These are phyloP conservation scores for Micoletzkya japonica DNA, from an alignment of 2,888 invertebrate species.

Conservation along the genomic window DNA sequence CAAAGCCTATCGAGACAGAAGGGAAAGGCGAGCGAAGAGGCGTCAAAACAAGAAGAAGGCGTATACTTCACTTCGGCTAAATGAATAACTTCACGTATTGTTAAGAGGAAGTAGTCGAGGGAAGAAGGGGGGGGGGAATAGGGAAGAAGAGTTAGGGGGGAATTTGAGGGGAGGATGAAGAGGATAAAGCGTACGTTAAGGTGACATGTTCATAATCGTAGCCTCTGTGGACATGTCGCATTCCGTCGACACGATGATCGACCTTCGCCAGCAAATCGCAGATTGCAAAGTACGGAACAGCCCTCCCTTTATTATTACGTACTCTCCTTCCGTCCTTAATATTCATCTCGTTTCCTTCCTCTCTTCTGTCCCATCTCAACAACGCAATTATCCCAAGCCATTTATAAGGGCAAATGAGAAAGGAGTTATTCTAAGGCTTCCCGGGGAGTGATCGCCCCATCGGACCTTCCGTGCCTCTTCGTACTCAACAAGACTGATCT, in stretches of 20 bases:
- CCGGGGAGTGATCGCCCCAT: conserved; percentile 10
- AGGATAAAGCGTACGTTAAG: conserved; percentile 25
- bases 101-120: too few species aligned
- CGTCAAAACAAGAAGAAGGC: too few species aligned
- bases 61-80: too few species aligned
- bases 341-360: neutral
- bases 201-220: conserved; percentile 47
- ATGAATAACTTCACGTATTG: too few species aligned
- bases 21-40: too few species aligned
- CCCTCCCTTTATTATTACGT: neutral
- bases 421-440: conserved; percentile 4
- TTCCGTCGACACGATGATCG: conserved; percentile 37
- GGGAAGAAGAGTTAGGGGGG: neutral
- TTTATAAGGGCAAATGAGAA: too few species aligned
- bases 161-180: neutral
- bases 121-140: neutral
- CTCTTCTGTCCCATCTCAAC: neutral
- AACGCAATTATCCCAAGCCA: too few species aligned
- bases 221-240: conserved; percentile 37
- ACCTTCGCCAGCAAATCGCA: conserved; percentile 37
- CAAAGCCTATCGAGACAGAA: too few species aligned
- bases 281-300: conserved; percentile 34
- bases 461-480: conserved; percentile 34
- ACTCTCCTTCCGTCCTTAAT: neutral
- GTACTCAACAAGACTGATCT: conserved; percentile 45